Evolutionary conservation across 1,140 invertebrate species (phyloP).

Genomic region (Calycopis cecrops): DNA sequence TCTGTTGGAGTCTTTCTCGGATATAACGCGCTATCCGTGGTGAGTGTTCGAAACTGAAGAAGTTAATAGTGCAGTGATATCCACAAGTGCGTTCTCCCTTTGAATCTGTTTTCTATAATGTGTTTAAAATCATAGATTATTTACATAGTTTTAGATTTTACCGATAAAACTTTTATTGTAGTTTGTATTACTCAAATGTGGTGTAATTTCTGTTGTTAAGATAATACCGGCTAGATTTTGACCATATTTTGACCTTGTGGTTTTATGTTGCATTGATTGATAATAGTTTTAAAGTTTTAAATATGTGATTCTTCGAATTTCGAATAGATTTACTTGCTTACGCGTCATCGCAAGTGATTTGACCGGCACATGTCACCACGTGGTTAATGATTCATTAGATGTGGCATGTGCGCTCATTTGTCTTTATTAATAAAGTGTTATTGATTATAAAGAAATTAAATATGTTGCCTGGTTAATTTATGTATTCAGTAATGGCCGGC

Average conservation of each 20-base stretch:
- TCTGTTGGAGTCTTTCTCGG: slow-evolving; percentile 74
- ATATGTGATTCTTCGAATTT: slow-evolving; percentile 25
- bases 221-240: background rate
- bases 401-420: background rate
- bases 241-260: background rate
- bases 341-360: slow-evolving; percentile 58
- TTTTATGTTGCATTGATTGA: background rate
- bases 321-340: slow-evolving; percentile 53
- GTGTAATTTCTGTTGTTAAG: slow-evolving; percentile 1
- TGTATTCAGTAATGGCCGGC: slow-evolving; percentile 55
- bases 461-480: slow-evolving; percentile 13
- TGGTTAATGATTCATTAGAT: slow-evolving; percentile 44
- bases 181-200: background rate
- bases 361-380: slow-evolving; percentile 66
- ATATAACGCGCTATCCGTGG: slow-evolving; percentile 70
- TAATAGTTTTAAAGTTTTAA: slow-evolving; percentile 25
- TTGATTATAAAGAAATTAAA: background rate
- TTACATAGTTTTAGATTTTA: background rate
- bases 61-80: slow-evolving; percentile 57
- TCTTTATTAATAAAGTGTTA: background rate
- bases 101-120: slow-evolving; percentile 12
- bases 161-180: background rate
- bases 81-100: slow-evolving; percentile 36
- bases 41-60: slow-evolving; percentile 59
- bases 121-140: slow-evolving; percentile 5